A percentile compares a stretch with the other conserved stretches of the same genome.
These are phyloP conservation scores for Epistrophella euchroma DNA, from an alignment of 2,888 invertebrate species.

Conservation along the genomic window DNA sequence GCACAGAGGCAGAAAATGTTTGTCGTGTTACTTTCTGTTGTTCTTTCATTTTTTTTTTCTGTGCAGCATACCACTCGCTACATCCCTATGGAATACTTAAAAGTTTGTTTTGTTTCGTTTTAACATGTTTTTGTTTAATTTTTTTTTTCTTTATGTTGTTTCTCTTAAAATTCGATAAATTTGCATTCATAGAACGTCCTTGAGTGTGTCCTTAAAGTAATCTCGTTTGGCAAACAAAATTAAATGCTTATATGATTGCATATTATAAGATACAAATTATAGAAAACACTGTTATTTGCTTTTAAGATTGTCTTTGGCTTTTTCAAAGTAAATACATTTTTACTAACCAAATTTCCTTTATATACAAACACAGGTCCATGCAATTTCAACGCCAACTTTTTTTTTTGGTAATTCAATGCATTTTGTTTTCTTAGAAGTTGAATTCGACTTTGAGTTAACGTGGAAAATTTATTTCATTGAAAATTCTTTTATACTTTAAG, in stretches of 20 bases:
- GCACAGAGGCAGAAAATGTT: neutral
- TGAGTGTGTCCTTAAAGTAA: neutral
- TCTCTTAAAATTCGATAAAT: slow-evolving; percentile 4
- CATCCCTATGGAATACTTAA: slow-evolving; percentile 1
- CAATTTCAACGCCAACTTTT: too few relatives aligned
- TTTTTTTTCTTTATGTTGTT: neutral
- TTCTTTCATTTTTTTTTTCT: neutral
- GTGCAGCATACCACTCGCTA: neutral
- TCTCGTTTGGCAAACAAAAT: neutral
- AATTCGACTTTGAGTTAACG: too few relatives aligned
- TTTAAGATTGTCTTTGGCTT: neutral
- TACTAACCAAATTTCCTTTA: too few relatives aligned
- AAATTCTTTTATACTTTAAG: too few relatives aligned
- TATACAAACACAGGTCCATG: too few relatives aligned
- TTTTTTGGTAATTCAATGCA: too few relatives aligned
- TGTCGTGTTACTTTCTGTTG: neutral
- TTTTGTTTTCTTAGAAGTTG: too few relatives aligned
- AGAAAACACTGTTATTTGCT: neutral
- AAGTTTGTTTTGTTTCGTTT: slow-evolving; percentile 6
- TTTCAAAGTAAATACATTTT: too few relatives aligned
- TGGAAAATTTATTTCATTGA: too few relatives aligned
- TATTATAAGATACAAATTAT: neutral
- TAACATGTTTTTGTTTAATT: neutral
- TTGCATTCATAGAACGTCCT: slow-evolving; percentile 1
- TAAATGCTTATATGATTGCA: neutral